A percentile compares a stretch with the other conserved stretches of the same genome.
Conservation (phyloP, 2,113 vertebrate species). For the Cyanistes caeruleus region DNA sequence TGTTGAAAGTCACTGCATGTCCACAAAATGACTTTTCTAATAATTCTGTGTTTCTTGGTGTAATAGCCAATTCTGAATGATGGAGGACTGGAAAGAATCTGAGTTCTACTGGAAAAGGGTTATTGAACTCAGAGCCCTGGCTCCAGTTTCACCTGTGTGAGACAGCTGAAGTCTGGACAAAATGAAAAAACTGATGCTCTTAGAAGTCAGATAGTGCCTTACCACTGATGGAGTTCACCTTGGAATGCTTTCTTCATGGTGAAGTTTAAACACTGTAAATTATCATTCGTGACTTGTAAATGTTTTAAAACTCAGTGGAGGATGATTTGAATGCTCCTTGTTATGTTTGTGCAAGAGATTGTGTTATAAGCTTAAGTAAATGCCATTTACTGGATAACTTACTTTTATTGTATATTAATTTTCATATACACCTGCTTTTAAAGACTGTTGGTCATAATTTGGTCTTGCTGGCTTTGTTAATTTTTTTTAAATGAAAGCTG, state of each 20-base stretch:
- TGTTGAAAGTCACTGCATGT: slow-evolving; percentile 15
- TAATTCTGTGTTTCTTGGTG: neutral
- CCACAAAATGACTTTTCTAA: neutral
- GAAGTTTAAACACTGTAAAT: neutral
- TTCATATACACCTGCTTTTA: neutral
- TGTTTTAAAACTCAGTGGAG: neutral
- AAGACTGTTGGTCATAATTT: neutral
- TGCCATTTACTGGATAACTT: neutral
- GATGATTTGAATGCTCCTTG: neutral
- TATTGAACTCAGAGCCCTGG: neutral
- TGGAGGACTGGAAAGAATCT: neutral
- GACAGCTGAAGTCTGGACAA: neutral
- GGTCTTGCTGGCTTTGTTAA: neutral
- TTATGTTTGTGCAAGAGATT: neutral
- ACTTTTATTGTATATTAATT: neutral
- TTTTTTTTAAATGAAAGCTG: neutral
- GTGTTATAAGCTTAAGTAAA: neutral
- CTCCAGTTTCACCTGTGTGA: neutral
- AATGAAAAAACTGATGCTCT: neutral
- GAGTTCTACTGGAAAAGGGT: neutral
- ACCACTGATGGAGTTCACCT: neutral
- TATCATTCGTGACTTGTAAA: neutral
- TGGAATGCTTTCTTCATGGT: neutral
- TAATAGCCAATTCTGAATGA: neutral
- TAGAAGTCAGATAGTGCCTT: neutral